Conservation (phyloP, 2,888 invertebrate species). For the Eutolmus rufibarbis region DNA sequence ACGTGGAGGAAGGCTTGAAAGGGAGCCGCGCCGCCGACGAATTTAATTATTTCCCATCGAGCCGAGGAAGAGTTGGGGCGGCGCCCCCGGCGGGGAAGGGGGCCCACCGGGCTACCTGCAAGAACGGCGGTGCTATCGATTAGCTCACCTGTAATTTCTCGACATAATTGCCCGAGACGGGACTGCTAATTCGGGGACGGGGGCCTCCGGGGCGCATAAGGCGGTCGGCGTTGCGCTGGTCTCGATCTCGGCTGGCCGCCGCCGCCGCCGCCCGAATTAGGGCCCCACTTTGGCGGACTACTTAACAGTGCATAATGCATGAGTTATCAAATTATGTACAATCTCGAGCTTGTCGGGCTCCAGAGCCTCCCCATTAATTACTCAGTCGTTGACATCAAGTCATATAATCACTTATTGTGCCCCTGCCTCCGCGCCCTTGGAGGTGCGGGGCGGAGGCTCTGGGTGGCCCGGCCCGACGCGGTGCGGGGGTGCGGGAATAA, state of each 20-base stretch:
- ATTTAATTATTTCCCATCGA: background rate
- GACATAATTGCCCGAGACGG: background rate
- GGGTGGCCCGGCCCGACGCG: background rate
- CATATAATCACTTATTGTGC: constrained; percentile 32
- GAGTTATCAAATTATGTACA: constrained; percentile 20
- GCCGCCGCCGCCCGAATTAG: background rate
- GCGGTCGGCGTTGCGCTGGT: background rate
- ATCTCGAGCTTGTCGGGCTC: background rate
- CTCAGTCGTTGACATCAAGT: constrained; percentile 29
- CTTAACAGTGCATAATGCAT: constrained; percentile 13
- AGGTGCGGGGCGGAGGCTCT: background rate
- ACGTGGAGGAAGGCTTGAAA: background rate
- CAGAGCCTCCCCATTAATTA: constrained; percentile 7
- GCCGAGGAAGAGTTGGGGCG: background rate
- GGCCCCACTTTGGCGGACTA: background rate
- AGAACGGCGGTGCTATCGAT: background rate
- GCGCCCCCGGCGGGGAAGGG: background rate
- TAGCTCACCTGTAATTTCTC: background rate
- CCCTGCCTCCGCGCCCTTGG: background rate
- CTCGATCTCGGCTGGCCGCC: background rate
- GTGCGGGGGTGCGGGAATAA: background rate
- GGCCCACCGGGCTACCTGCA: background rate
- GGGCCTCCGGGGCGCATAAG: background rate
- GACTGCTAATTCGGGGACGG: background rate
- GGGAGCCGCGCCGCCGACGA: background rate